Base-by-base conservation (phyloP, 2,888 invertebrate species). In the Actias luna region DNA sequence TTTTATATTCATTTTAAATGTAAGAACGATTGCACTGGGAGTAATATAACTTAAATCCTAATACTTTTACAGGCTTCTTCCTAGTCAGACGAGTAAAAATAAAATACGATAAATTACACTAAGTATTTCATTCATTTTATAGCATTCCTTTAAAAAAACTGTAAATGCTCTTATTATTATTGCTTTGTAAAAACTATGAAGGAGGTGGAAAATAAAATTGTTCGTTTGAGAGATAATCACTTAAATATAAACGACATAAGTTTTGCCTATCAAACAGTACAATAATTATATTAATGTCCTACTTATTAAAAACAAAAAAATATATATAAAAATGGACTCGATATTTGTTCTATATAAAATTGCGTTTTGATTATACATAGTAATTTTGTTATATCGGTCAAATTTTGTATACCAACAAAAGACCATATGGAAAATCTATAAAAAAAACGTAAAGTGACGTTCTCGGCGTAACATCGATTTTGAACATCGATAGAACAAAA, bases 131-230 rank as follows among this genome's bases (percentile, higher is more conserved):
- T 72, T 65, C 46, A 25, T 42, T n/a, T 50, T 71, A 76, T 75
- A 78, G 80, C 83, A 83, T 83, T 85, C 83, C 83, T 84, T 76
- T 86, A 84, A 79, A 84, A 84, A 84, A 25, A 50, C 86, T 74
- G n/a, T 87, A 89, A 89, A 89, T 88, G 89, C 88, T 82, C 52
- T 25, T 50, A 25, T 25, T 39, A 33, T 50, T 59, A 59, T 57
- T 55, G 60, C 57, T 57, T 42, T 16, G 31, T 29, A 57, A n/a
- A 42, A 36, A 57, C 39, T 33, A 61, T 25, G 22, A 22, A 50
- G 25, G 22, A 46, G 0, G 22, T 46, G 5, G 16, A 29, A 27
- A 55, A 55, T 2, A 29, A 5, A n/a, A 55, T 55, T 55, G 55
- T 29, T 55, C 55, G 29, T 55, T 29, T 29, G 14, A 29, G 12